Evolutionary conservation across 2,797 vertebrate genomes (phyloP).

Genomic region (Sebastes cheni): DNA sequence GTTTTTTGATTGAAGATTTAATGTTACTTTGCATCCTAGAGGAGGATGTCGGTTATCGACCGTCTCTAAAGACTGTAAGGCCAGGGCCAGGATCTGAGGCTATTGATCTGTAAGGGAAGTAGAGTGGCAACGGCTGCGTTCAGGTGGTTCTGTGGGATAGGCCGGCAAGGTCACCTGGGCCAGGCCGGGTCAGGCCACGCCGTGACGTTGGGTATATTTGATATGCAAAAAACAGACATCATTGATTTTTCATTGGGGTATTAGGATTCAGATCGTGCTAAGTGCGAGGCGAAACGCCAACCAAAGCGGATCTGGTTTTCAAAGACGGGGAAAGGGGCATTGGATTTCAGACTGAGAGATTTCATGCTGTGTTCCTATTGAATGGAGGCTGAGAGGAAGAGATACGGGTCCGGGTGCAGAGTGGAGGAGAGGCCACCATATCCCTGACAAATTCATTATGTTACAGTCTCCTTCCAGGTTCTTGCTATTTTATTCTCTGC

Average conservation of each 20-base stretch:
- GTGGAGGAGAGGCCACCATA: constrained; percentile 29
- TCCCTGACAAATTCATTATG: constrained; percentile 50
- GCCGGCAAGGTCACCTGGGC: constrained; percentile 51
- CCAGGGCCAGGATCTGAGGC: constrained; percentile 56
- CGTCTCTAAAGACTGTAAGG: constrained; percentile 52
- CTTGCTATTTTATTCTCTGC: constrained; percentile 36
- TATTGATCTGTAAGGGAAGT: constrained; percentile 71
- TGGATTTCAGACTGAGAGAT: constrained; percentile 63
- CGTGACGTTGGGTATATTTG: constrained; percentile 53
- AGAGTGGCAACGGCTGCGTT: constrained; percentile 30
- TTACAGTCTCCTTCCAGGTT: constrained; percentile 36
- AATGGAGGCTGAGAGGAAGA: constrained; percentile 51
- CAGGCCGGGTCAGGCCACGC: constrained; percentile 9
- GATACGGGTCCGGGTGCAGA: constrained; percentile 35
- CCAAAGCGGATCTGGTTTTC: constrained; percentile 54
- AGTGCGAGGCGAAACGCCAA: constrained; percentile 44
- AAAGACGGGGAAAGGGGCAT: constrained; percentile 38
- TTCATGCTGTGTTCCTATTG: constrained; percentile 54
- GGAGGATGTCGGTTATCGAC: constrained; percentile 73
- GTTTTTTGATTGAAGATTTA: constrained; percentile 69
- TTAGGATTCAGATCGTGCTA: constrained; percentile 50
- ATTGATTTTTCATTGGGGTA: constrained; percentile 61
- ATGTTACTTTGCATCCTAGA: constrained; percentile 69
- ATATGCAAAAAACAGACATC: constrained; percentile 63
- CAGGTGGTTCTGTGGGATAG: constrained; percentile 64